These are phyloP conservation scores for Catocala sponsa DNA, from an alignment of 2,888 invertebrate species.

Conservation along the genomic window DNA sequence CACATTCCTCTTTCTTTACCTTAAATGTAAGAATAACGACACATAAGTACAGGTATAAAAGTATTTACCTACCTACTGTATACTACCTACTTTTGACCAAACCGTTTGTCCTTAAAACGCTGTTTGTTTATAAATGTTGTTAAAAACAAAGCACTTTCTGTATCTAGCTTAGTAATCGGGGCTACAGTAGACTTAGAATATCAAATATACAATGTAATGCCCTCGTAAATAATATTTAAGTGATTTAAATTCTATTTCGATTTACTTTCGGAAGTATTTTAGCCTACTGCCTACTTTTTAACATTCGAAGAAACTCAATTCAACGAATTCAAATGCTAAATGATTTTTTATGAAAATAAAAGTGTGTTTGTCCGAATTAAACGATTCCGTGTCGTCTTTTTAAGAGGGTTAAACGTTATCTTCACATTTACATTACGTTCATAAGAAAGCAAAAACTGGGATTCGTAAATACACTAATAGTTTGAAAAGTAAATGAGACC, in stretches of 20 bases:
- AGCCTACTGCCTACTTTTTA: conserved; percentile 3
- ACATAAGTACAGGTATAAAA: conserved; percentile 43
- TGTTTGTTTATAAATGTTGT: conserved; percentile 70
- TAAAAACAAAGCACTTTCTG: conserved; percentile 38
- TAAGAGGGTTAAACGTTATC: neutral
- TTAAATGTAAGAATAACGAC: conserved; percentile 47
- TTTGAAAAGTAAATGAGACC: conserved; percentile 17
- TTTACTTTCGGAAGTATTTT: conserved; percentile 15
- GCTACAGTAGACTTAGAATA: conserved; percentile 31
- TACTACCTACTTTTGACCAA: conserved; percentile 56
- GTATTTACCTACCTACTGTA: conserved; percentile 40
- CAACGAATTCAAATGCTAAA: neutral
- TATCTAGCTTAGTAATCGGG: conserved; percentile 36
- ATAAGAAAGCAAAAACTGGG: conserved; percentile 1
- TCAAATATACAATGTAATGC: conserved; percentile 20
- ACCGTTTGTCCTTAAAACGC: conserved; percentile 67
- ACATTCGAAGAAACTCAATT: conserved; percentile 8
- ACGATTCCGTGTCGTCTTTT: conserved; percentile 6
- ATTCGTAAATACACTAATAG: neutral
- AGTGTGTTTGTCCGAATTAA: conserved; percentile 6
- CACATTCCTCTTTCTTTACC: conserved; percentile 56
- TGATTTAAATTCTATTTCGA: conserved; percentile 25
- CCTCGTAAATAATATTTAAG: conserved; percentile 45
- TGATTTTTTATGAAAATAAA: conserved; percentile 2
- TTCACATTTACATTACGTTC: conserved; percentile 2